phyloP scores from a whole-genome alignment of 1,140 invertebrate genomes.

The Glomeris maerens region DNA sequence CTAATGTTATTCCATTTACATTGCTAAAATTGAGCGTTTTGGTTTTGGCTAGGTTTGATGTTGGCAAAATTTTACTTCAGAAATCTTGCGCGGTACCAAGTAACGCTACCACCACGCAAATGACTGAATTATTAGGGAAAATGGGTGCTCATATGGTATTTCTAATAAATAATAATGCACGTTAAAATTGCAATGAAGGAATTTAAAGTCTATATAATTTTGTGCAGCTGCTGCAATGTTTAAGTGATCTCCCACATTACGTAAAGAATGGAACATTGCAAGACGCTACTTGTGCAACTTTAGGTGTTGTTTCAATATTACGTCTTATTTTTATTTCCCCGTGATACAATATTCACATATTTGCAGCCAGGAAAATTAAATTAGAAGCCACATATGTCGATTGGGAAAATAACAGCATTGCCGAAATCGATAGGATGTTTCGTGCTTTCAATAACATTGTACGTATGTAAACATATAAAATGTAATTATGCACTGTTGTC shows the following conservation, averaged over 20 bases:
- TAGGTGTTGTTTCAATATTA: slow-evolving; percentile 8
- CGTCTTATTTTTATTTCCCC: slow-evolving; percentile 3
- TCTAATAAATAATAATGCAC: slow-evolving; percentile 8
- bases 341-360: background rate
- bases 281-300: slow-evolving; percentile 24
- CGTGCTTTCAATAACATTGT: too few species aligned
- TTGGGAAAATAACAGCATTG: too few species aligned
- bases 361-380: too few species aligned
- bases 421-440: too few species aligned
- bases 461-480: too few species aligned
- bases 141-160: slow-evolving; percentile 47
- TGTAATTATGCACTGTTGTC: too few species aligned
- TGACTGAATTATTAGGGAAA: slow-evolving; percentile 47
- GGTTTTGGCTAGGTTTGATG: slow-evolving; percentile 51
- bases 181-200: background rate
- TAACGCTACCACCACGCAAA: slow-evolving; percentile 47
- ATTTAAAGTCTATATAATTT: too few species aligned
- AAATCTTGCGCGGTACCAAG: slow-evolving; percentile 41
- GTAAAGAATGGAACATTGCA: slow-evolving; percentile 44
- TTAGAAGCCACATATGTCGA: too few species aligned
- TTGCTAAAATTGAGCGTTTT: too few species aligned
- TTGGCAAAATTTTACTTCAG: slow-evolving; percentile 63
- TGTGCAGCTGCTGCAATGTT: slow-evolving; percentile 39
- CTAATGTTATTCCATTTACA: too few species aligned
- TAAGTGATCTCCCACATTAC: slow-evolving; percentile 43